phyloP scores from a whole-genome alignment of 2,113 vertebrate species.

The Heteronetta atricapilla region DNA sequence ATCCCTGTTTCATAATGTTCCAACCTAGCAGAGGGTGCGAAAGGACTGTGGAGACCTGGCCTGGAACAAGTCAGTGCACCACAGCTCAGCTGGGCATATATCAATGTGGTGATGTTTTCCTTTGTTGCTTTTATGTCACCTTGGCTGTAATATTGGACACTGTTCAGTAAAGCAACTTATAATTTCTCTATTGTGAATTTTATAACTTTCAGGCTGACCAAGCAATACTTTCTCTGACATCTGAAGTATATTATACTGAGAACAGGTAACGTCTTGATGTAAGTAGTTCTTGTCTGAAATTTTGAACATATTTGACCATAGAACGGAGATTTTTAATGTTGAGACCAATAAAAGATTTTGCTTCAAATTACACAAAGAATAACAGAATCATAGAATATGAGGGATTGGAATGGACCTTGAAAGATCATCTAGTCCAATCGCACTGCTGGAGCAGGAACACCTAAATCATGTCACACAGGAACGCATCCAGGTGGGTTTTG shows the following conservation, averaged over 20 bases:
- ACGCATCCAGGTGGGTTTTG: too few relatives aligned
- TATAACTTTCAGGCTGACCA: not conserved
- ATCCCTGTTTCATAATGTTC: not conserved
- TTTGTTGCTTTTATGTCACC: not conserved
- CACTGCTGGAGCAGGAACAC: too few relatives aligned
- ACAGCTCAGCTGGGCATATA: not conserved
- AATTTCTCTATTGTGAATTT: not conserved
- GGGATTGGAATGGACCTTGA: too few relatives aligned
- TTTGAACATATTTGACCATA: not conserved
- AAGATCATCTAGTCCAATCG: too few relatives aligned
- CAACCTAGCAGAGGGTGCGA: accelerated
- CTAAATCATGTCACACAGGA: too few relatives aligned
- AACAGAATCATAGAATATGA: too few relatives aligned
- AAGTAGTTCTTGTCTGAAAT: not conserved
- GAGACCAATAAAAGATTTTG: not conserved
- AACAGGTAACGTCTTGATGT: not conserved
- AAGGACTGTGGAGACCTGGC: not conserved
- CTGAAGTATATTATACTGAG: not conserved
- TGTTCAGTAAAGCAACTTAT: not conserved
- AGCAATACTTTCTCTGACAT: not conserved
- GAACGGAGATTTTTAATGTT: not conserved
- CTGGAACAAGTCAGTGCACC: not conserved
- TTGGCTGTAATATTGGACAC: not conserved
- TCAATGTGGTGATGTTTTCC: accelerated
- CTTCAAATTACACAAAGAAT: not conserved